A percentile compares a stretch with the other conserved stretches of the same genome.
These are phyloP conservation scores for Agonum fuliginosum DNA, from an alignment of 2,888 invertebrate genomes.

Conservation along the genomic window DNA sequence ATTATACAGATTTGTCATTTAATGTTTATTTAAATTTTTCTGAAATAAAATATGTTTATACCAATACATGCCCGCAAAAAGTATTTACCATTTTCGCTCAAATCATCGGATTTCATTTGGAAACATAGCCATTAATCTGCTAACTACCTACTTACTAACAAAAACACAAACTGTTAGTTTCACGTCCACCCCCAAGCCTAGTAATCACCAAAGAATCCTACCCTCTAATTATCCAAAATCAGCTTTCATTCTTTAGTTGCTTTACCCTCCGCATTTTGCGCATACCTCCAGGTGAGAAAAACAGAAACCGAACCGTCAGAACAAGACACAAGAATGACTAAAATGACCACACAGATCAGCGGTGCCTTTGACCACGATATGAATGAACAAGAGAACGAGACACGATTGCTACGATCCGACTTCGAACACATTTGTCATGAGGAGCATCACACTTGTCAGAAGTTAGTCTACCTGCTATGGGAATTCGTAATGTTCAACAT, in stretches of 20 bases:
- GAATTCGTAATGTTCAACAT: background rate
- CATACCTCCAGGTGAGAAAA: background rate
- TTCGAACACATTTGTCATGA: conserved; percentile 7
- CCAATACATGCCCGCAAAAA: too few species aligned
- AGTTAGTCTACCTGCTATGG: background rate
- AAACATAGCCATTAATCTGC: too few species aligned
- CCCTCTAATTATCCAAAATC: too few species aligned
- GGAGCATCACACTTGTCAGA: background rate
- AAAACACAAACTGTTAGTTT: background rate
- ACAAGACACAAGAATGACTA: background rate
- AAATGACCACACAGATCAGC: background rate
- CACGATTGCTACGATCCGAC: background rate
- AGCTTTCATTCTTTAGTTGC: too few species aligned
- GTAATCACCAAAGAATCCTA: too few species aligned
- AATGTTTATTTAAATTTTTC: too few species aligned
- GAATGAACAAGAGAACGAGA: conserved; percentile 2
- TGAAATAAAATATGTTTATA: too few species aligned
- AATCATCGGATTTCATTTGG: too few species aligned
- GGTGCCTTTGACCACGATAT: background rate
- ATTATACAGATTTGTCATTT: too few species aligned
- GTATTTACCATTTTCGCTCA: too few species aligned
- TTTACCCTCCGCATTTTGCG: background rate
- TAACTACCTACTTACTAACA: background rate
- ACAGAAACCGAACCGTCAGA: background rate
- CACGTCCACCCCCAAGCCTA: too few species aligned